Conservation (phyloP, 2,888 invertebrate species). For the Tipula vernalis region DNA sequence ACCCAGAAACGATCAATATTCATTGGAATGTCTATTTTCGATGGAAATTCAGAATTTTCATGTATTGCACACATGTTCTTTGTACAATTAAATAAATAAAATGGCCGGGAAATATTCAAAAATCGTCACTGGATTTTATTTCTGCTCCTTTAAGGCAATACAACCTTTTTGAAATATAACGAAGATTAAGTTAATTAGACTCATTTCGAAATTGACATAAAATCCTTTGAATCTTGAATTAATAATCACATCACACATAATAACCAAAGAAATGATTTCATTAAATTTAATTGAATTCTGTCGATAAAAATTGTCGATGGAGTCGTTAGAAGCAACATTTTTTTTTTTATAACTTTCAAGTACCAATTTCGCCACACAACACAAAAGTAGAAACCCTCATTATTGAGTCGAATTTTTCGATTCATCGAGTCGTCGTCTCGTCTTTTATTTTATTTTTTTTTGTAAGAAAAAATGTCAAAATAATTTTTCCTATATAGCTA, state of each 20-base stretch:
- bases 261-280: not conserved
- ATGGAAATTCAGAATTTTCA: too few relatives aligned
- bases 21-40: too few relatives aligned
- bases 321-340: not conserved
- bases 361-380: not conserved
- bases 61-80: too few relatives aligned
- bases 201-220: too few relatives aligned
- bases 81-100: too few relatives aligned
- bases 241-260: not conserved
- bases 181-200: too few relatives aligned
- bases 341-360: not conserved
- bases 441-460: not conserved
- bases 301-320: not conserved
- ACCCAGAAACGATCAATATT: too few relatives aligned
- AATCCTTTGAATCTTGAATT: not conserved
- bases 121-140: too few relatives aligned
- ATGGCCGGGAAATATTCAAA: too few relatives aligned
- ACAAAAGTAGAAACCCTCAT: not conserved
- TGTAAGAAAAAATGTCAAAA: not conserved
- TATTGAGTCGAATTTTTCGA: not conserved
- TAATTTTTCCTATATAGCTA: not conserved
- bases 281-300: not conserved
- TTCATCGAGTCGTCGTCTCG: not conserved
- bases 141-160: too few relatives aligned
- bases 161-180: too few relatives aligned